Conservation (phyloP, 1,140 invertebrate genomes). For the Manduca sexta region DNA sequence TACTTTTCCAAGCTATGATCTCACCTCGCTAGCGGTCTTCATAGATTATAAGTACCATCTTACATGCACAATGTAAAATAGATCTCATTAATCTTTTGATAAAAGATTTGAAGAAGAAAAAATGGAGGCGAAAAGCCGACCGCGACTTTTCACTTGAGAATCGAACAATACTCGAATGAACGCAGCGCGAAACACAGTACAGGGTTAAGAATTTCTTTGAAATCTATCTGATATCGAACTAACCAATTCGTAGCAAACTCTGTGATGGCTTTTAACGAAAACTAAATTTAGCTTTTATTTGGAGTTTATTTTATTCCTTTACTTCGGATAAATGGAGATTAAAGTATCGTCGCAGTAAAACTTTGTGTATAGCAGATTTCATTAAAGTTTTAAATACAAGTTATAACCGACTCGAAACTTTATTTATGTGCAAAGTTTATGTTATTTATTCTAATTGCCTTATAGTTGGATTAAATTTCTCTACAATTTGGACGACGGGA, state of each 20-base stretch:
- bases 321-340: background rate
- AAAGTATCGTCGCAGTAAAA: background rate
- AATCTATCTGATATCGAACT: constrained; percentile 31
- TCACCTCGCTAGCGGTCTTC: no score
- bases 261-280: constrained; percentile 21
- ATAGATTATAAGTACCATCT: no score
- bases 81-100: no score
- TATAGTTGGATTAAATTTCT: no score
- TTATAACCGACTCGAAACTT: background rate
- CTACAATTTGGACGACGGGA: no score
- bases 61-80: no score
- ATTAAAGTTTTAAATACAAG: background rate
- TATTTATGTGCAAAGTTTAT: no score
- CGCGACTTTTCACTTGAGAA: no score
- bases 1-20: no score
- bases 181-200: background rate
- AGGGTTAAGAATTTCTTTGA: constrained; percentile 24
- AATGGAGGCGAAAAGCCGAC: background rate
- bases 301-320: constrained; percentile 1
- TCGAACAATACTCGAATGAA: background rate
- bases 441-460: no score
- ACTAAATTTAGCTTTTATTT: constrained; percentile 19
- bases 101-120: no score
- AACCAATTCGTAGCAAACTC: constrained; percentile 33
- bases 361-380: background rate